Evolutionary conservation across 2,888 invertebrate genomes (phyloP).

Genomic region (Azorinus chamasolen): DNA sequence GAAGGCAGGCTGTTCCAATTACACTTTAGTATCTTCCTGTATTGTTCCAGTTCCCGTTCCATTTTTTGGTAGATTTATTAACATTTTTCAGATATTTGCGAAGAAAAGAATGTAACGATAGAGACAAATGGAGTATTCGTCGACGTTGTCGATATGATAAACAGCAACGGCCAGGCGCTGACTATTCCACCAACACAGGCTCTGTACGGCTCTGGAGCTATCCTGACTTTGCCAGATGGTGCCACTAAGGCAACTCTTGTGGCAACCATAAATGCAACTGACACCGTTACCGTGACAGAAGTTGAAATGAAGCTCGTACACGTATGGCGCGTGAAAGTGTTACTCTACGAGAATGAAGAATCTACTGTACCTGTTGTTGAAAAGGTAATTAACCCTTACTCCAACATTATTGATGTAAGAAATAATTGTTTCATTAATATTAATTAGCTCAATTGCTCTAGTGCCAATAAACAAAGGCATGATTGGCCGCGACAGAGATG

Average conservation of each 20-base stretch:
- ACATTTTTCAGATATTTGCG: slow-evolving; percentile 23
- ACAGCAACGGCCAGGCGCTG: not conserved
- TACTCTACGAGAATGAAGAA: slow-evolving; percentile 1
- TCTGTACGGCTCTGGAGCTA: slow-evolving; percentile 24
- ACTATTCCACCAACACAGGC: slow-evolving; percentile 24
- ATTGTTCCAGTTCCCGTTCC: no score
- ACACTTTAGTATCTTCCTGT: no score
- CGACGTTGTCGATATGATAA: slow-evolving; percentile 10
- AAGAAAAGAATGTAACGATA: slow-evolving; percentile 1
- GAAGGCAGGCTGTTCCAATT: no score
- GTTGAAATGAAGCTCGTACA: slow-evolving; percentile 15
- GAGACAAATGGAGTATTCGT: slow-evolving; percentile 15
- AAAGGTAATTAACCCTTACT: slow-evolving; percentile 8
- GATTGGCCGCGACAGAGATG: no score
- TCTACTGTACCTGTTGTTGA: slow-evolving; percentile 1
- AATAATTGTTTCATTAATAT: not conserved
- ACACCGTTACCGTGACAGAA: slow-evolving; percentile 18
- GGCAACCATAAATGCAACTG: slow-evolving; percentile 5
- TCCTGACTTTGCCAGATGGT: slow-evolving; percentile 9
- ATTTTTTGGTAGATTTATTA: no score
- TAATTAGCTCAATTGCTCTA: no score
- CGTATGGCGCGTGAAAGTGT: slow-evolving; percentile 6
- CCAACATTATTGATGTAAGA: not conserved
- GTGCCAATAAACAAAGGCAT: no score
- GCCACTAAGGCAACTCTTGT: slow-evolving; percentile 14